Evolutionary conservation across 2,888 invertebrate genomes (phyloP).

Genomic region (Leucoptera coffeella): DNA sequence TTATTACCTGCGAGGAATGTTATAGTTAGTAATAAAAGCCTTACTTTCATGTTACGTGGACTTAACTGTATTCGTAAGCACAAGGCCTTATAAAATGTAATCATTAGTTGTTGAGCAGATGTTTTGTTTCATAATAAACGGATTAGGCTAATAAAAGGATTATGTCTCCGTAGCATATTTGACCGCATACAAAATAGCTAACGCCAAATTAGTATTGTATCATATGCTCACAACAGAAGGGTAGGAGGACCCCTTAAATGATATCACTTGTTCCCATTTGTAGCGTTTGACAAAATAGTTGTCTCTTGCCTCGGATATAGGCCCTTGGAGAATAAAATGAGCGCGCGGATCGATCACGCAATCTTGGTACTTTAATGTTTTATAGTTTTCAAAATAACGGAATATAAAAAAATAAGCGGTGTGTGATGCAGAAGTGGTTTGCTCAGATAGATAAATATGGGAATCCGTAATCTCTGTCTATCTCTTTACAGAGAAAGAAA

Average conservation of each 20-base stretch:
- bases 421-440: too few species aligned
- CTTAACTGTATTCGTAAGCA: too few species aligned
- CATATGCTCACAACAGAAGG: constrained; percentile 20
- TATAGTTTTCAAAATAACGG: too few species aligned
- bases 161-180: constrained; percentile 1
- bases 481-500: too few species aligned
- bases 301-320: constrained; percentile 21
- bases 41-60: constrained; percentile 12
- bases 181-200: constrained; percentile 12
- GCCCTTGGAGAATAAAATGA: constrained; percentile 20
- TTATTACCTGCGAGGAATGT: constrained; percentile 14
- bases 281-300: constrained; percentile 45
- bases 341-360: not conserved
- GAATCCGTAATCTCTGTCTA: too few species aligned
- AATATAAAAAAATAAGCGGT: too few species aligned
- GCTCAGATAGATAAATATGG: too few species aligned
- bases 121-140: constrained; percentile 2
- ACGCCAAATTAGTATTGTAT: constrained; percentile 27
- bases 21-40: constrained; percentile 14
- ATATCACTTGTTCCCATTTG: too few species aligned
- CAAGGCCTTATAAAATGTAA: not conserved
- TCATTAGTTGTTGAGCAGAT: constrained; percentile 1
- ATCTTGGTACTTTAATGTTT: not conserved
- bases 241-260: constrained; percentile 13
- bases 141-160: constrained; percentile 4